Base-by-base conservation (phyloP, 2,888 invertebrate genomes). In the Caenorhabditis panamensis region DNA sequence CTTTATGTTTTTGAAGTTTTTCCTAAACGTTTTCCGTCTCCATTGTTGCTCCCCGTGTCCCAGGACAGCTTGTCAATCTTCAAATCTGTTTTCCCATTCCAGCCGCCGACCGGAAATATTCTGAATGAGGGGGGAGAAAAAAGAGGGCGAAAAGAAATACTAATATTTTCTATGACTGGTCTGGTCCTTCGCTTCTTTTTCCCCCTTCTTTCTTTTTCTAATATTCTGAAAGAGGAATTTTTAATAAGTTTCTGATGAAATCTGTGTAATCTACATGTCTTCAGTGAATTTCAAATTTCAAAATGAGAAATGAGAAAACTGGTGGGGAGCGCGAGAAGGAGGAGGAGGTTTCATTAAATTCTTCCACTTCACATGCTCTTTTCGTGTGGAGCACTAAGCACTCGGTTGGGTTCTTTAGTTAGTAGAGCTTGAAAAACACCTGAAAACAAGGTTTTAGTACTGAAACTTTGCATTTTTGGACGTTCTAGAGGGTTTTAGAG, bases 31-130 rank as follows among this genome's bases (percentile, higher is more conserved):
- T 41, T 41, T 13, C 41, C 13, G 5, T 31, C 31, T 31, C 31
- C 9, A 31, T 31, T 31, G 4, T 31, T 31, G 5, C 31, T 9
- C 31, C 4, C 9, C 9, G 4, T 31, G 31, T 13, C 41, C 31
- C 31, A 6, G 31, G 13, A 41, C 6, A 13, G 11, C 41, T 41
- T 41, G 41, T 41, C 41, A 41, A 31, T 31, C 31, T 31, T 31
- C 5, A 31, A 41, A 41, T 41, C 41, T 41, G 41, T 41, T 41
- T 41, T 41, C 41, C 41, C 13, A 13, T 41, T 41, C 31, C 31
- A 31, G 4, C 53, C 53, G 13, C 11, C 24, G 53, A 53, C 47
- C 47, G 47, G 47, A 47, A 47, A 47, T 47, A 47, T 47, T 47
- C 47, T 47, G 47, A 47, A 47, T 47, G 47, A 47, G 47, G 41